Percentiles rank a stretch among this genome's conserved stretches.
Evolutionary conservation across 2,113 vertebrate species (phyloP).

Genomic region (Amphiprion percula): DNA sequence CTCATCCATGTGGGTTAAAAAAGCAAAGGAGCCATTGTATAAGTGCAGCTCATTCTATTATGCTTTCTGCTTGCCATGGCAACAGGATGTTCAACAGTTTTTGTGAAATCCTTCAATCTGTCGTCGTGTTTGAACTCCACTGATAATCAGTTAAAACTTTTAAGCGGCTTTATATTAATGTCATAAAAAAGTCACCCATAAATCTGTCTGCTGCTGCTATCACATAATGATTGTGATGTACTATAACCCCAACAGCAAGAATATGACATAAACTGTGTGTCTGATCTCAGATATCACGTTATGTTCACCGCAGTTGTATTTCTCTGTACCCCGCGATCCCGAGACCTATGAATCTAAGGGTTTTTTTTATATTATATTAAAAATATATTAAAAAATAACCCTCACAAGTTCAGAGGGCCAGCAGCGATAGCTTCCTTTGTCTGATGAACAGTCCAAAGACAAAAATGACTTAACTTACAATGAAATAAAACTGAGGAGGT

Average conservation of each 20-base stretch:
- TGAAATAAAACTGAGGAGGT: not conserved
- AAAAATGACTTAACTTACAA: not conserved
- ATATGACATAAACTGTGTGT: constrained; percentile 10
- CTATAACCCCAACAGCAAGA: constrained; percentile 21
- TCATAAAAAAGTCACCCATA: constrained; percentile 37
- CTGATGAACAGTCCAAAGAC: not conserved
- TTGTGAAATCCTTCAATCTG: constrained; percentile 41
- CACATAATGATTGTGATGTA: constrained; percentile 32
- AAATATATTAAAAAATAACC: not conserved
- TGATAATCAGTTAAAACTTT: constrained; percentile 54
- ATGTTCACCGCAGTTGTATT: not conserved
- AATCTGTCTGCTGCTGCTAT: constrained; percentile 29
- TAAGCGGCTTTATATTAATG: constrained; percentile 32
- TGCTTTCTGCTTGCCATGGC: constrained; percentile 59
- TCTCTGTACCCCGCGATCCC: not conserved
- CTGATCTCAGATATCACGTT: constrained; percentile 12
- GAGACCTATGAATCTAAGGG: not conserved
- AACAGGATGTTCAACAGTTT: constrained; percentile 54
- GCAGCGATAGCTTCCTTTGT: not conserved
- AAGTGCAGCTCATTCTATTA: constrained; percentile 46
- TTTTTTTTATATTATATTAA: not conserved
- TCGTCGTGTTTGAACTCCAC: constrained; percentile 18
- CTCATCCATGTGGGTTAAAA: constrained; percentile 44
- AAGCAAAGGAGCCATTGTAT: constrained; percentile 53
- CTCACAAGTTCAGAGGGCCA: not conserved